These are phyloP conservation scores for Micoletzkya japonica DNA, from an alignment of 2,888 invertebrate species.

Conservation along the genomic window DNA sequence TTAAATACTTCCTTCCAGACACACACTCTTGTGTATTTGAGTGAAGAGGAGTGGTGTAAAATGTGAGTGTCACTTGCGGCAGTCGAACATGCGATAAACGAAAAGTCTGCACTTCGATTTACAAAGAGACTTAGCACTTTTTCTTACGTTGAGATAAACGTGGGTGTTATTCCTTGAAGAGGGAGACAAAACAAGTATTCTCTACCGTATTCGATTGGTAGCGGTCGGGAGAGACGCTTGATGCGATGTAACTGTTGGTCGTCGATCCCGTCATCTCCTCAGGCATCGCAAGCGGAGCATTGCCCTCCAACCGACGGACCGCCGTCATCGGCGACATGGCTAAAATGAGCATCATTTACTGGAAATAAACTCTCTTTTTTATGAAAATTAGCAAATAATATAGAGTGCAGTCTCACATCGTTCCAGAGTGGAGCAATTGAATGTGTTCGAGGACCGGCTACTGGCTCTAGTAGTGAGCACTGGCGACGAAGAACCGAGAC, in stretches of 20 bases:
- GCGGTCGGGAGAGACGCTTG: conserved; percentile 5
- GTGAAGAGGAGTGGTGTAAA: no score
- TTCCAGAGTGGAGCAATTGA: conserved; percentile 48
- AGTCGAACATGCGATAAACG: no score
- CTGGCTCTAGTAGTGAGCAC: conserved; percentile 30
- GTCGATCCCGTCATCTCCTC: conserved; percentile 53
- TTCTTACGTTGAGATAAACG: no score
- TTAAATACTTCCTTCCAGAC: no score
- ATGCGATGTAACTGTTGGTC: conserved; percentile 31
- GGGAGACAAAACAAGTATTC: no score
- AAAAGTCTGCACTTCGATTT: no score
- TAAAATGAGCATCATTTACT: conserved; percentile 14
- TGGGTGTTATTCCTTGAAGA: no score
- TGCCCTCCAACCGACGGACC: conserved; percentile 29
- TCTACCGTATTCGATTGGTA: background rate
- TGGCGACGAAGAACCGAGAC: background rate
- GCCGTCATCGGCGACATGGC: conserved; percentile 30
- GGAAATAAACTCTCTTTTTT: background rate
- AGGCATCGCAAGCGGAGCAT: conserved; percentile 53
- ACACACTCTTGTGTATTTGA: no score
- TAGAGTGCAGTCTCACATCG: conserved; percentile 34
- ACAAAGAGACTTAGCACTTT: no score
- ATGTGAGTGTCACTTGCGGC: no score
- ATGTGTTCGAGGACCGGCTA: conserved; percentile 42
- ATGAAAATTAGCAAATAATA: background rate